Evolutionary conservation across 2,797 vertebrate species (phyloP).

Genomic region (Pangasius larnaudii): DNA sequence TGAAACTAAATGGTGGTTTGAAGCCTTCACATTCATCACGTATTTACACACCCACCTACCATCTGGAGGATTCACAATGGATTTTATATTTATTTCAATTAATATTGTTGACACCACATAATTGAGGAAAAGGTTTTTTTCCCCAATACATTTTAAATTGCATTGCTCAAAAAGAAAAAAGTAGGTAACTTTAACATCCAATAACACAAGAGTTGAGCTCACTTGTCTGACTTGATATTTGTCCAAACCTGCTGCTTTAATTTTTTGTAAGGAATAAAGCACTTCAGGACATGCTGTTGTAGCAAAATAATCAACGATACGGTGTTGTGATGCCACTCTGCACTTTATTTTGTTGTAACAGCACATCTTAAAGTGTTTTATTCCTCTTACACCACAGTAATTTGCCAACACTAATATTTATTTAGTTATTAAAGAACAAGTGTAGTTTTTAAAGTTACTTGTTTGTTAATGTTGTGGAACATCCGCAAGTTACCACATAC

Average conservation of each 20-base stretch:
- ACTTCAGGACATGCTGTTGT: not conserved
- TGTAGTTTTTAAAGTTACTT: not conserved
- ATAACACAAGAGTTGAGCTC: not conserved
- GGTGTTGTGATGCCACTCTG: too few relatives aligned
- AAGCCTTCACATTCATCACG: not conserved
- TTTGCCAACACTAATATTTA: too few relatives aligned
- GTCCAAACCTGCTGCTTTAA: too few relatives aligned
- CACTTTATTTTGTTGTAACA: too few relatives aligned
- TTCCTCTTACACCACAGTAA: too few relatives aligned
- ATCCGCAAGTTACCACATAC: too few relatives aligned
- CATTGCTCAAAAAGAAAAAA: not conserved
- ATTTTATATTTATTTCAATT: not conserved
- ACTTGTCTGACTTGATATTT: not conserved
- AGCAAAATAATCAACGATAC: not conserved
- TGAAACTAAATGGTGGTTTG: not conserved
- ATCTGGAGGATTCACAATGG: not conserved
- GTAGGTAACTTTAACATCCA: not conserved
- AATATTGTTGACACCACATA: not conserved
- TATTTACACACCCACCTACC: not conserved
- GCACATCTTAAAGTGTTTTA: too few relatives aligned
- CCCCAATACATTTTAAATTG: not conserved
- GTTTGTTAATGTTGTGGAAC: not conserved
- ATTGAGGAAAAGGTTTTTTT: not conserved
- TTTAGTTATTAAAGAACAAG: not conserved
- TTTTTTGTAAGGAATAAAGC: not conserved